phyloP scores from a whole-genome alignment of 1,140 invertebrate genomes.

The Ctenoplectra terminalis region DNA sequence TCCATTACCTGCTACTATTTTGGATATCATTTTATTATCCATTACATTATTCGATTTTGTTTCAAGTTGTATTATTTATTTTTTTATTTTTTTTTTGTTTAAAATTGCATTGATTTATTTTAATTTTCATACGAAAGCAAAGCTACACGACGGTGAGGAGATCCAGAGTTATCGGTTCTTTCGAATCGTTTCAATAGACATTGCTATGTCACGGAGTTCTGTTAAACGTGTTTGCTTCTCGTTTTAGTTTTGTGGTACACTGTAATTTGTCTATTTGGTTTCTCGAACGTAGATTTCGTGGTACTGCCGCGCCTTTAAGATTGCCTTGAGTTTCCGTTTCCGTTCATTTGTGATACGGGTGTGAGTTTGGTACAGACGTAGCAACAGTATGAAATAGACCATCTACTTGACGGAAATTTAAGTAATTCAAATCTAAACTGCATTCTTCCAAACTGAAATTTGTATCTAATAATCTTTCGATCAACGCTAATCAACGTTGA shows the following conservation, averaged over 20 bases:
- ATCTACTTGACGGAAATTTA: neutral
- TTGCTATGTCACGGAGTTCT: constrained; percentile 1
- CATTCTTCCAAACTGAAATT: neutral
- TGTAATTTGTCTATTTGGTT: constrained; percentile 14
- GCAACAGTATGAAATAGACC: neutral
- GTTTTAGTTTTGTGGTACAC: constrained; percentile 9
- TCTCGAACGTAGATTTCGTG: constrained; percentile 22
- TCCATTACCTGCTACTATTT: neutral
- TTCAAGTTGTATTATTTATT: too few species aligned
- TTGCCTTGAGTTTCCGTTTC: neutral
- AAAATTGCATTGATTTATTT: too few species aligned
- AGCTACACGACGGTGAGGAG: constrained; percentile 42
- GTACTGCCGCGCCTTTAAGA: neutral
- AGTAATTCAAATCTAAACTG: neutral
- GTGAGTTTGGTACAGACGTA: constrained; percentile 15
- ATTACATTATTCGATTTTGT: too few species aligned
- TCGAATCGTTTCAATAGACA: neutral
- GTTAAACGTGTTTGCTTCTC: constrained; percentile 31
- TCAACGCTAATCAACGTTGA: neutral
- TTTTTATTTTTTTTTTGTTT: neutral
- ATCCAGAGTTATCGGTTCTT: neutral
- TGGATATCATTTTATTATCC: too few species aligned
- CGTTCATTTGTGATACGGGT: neutral
- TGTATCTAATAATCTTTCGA: too few species aligned
- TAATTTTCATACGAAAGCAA: neutral